Evolutionary conservation across 2,113 vertebrate genomes (phyloP).

Genomic region (Chiloscyllium plagiosum): DNA sequence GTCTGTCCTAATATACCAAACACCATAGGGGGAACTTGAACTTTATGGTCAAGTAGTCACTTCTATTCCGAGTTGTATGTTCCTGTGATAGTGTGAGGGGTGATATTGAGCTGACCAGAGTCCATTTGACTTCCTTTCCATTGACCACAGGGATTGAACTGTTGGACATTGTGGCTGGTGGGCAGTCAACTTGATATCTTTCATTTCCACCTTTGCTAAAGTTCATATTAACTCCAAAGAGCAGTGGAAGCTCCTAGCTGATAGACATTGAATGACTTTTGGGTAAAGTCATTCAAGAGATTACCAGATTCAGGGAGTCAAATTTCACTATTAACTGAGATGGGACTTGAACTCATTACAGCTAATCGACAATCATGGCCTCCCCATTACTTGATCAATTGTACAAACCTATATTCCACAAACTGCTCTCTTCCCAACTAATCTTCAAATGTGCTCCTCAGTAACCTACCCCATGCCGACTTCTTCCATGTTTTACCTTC

Average conservation of each 20-base stretch:
- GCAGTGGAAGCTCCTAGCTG: not conserved
- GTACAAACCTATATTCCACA: not conserved
- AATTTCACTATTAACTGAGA: not conserved
- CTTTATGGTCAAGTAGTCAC: not conserved
- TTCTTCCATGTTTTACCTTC: not conserved
- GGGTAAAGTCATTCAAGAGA: too few species aligned
- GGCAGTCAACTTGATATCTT: not conserved
- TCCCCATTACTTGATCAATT: not conserved
- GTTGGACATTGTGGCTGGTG: too few species aligned
- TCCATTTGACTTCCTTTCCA: not conserved
- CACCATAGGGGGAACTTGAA: not conserved
- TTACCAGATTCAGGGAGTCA: not conserved
- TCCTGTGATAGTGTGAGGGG: too few species aligned
- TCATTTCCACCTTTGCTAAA: not conserved
- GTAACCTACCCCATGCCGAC: not conserved
- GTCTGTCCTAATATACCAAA: too few species aligned
- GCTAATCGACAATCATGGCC: not conserved
- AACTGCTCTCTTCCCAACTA: not conserved
- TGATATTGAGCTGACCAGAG: not conserved
- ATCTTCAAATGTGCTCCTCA: not conserved
- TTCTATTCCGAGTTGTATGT: too few species aligned
- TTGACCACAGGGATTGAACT: not conserved
- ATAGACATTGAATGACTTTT: not conserved
- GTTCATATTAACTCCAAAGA: too few species aligned
- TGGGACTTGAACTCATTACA: not conserved